Base-by-base conservation (phyloP, 1,140 invertebrate genomes). In the Temnothorax nylanderi region DNA sequence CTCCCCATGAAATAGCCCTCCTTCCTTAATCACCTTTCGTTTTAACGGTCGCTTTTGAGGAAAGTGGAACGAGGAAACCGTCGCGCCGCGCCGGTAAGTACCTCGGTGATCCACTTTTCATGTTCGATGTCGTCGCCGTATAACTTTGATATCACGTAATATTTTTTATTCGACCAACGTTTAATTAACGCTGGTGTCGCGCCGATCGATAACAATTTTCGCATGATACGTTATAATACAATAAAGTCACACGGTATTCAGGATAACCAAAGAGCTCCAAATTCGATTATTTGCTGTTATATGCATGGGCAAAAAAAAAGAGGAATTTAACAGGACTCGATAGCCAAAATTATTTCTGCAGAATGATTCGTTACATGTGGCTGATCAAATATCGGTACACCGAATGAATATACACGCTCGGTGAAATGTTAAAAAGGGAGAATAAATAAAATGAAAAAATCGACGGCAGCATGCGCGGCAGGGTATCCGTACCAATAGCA, bases 21-120 rank as follows among this genome's bases (percentile, higher is more conserved):
- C 32, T 84, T 75, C 69, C 34, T 84, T 84, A 84, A 84, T 84
- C 80, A 62, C 56, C 69, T 60, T 54, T 84, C 69, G 69, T 60
- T 84, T 75, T 75, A 75, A 60, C 69, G n/a, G 37, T 18, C 21
- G 16, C 67, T 81, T 81, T 47, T 64, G 44, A 80, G 21, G 26
- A 18, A 71, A 47, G n/a, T 41, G 54, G 21, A 26, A 32, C 37
- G 67, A 67, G 58, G 13, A 84, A 84, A 49, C 47, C 32, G 54
- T 74, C 26, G 26, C 41, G 18, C 18, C 26, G 26, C 41, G 18
- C 18, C 41, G 69, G 32, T 60, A 75, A 75, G 54, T 74, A 41
- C 41, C 54, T 60, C 69, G 69, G 58, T 75, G 26, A 84, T 75
- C 13, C 13, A 44, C 69, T 37, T 37, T 44, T 41, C 32, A 26